Conservation (phyloP, 2,113 vertebrate genomes). For the Albula glossodonta region DNA sequence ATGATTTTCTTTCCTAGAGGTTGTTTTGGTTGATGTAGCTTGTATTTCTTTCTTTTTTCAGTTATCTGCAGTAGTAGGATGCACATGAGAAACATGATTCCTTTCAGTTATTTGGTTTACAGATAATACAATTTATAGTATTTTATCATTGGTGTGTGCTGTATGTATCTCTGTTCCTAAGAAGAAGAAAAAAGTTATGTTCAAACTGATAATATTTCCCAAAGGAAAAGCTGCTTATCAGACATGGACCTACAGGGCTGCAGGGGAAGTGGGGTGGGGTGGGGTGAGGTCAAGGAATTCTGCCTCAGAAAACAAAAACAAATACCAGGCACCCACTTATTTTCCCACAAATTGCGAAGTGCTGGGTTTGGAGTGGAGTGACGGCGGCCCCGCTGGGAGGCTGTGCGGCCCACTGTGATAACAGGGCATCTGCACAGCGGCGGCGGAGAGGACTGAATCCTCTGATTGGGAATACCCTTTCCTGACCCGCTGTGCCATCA, state of each 20-base stretch:
- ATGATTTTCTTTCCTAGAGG: too few relatives aligned
- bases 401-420: neutral
- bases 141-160: too few relatives aligned
- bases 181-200: neutral
- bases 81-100: too few relatives aligned
- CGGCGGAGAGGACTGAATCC: too few relatives aligned
- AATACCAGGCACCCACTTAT: neutral
- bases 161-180: too few relatives aligned
- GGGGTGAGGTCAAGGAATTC: neutral
- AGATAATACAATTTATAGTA: too few relatives aligned
- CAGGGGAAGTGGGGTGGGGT: too few relatives aligned
- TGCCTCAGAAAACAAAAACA: neutral
- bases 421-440: neutral
- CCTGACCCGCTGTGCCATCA: neutral
- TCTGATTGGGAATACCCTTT: slow-evolving; percentile 9
- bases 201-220: neutral
- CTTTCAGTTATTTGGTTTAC: too few relatives aligned
- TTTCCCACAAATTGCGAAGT: neutral
- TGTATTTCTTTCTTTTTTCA: too few relatives aligned
- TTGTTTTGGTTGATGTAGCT: too few relatives aligned
- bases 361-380: neutral
- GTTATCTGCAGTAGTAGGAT: too few relatives aligned
- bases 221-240: neutral
- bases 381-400: neutral
- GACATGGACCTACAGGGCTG: neutral